phyloP scores from a whole-genome alignment of 1,140 invertebrate species.

The Orius insidiosus region DNA sequence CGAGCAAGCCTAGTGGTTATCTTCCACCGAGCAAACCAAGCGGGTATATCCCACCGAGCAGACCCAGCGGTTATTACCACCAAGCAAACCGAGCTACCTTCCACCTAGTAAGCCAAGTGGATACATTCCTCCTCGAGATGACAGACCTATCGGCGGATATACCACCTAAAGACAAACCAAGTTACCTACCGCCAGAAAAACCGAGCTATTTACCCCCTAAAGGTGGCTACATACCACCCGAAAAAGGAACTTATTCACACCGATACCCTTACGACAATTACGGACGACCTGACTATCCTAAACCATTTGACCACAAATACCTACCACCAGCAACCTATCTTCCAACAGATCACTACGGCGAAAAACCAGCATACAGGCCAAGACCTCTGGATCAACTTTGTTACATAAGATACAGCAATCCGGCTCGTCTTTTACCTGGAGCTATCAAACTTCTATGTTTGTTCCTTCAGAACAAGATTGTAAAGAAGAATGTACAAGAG shows the following conservation, averaged over 20 bases:
- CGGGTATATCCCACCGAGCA: constrained; percentile 3
- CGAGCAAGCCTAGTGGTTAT: neutral
- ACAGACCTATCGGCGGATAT: constrained; percentile 7
- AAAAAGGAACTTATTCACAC: neutral
- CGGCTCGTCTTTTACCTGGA: constrained; percentile 43
- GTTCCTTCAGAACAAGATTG: constrained; percentile 46
- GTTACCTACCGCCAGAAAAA: neutral
- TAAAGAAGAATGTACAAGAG: constrained; percentile 42
- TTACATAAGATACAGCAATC: constrained; percentile 50
- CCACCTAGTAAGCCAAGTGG: constrained; percentile 3
- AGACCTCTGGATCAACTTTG: constrained; percentile 28
- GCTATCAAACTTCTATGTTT: constrained; percentile 39
- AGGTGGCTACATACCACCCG: neutral
- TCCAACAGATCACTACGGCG: constrained; percentile 1
- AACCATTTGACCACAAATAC: constrained; percentile 7
- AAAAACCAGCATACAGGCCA: neutral
- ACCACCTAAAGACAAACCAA: neutral
- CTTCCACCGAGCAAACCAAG: constrained; percentile 5
- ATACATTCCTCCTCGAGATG: constrained; percentile 2
- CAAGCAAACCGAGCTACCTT: constrained; percentile 5
- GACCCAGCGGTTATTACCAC: constrained; percentile 3
- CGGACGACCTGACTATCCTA: constrained; percentile 3
- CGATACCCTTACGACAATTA: neutral
- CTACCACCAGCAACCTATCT: constrained; percentile 7
- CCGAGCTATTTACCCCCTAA: neutral